Evolutionary conservation across 2,797 vertebrate genomes (phyloP).

Genomic region (Hoplostethus atlanticus): DNA sequence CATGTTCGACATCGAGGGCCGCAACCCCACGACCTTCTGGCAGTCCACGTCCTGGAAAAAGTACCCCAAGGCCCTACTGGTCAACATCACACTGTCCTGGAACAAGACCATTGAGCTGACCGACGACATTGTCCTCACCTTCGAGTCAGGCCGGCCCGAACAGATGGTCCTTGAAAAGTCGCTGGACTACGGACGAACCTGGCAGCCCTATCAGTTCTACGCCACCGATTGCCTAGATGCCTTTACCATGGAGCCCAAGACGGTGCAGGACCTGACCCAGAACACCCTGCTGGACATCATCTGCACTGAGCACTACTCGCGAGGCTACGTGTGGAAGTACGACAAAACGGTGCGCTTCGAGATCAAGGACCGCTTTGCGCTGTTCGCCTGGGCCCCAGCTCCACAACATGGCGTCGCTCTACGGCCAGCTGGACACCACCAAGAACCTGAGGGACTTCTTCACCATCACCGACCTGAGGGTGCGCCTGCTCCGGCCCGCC

Average conservation of each 20-base stretch:
- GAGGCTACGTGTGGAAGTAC: constrained; percentile 94
- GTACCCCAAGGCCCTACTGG: constrained; percentile 93
- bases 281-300: constrained; percentile 96
- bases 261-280: constrained; percentile 93
- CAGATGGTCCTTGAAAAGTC: constrained; percentile 99
- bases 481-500: constrained; percentile 93
- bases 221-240: constrained; percentile 97
- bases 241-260: constrained; percentile 98
- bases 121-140: constrained; percentile 97
- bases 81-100: constrained; percentile 98
- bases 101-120: constrained; percentile 99
- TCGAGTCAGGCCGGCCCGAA: constrained; percentile 96
- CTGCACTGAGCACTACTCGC: constrained; percentile 98
- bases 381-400: constrained; percentile 96
- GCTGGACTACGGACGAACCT: constrained; percentile 94
- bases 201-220: constrained; percentile 99
- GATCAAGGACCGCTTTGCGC: constrained; percentile 97
- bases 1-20: constrained; percentile 98
- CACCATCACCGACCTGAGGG: constrained; percentile 96
- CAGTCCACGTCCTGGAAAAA: constrained; percentile 97
- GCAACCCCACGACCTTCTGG: constrained; percentile 98
- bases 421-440: constrained; percentile 98
- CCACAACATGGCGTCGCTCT: constrained; percentile 98
- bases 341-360: constrained; percentile 98
- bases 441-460: constrained; percentile 99